Evolutionary conservation across 2,888 invertebrate genomes (phyloP).

Genomic region (Eumacrocentrus americanus): DNA sequence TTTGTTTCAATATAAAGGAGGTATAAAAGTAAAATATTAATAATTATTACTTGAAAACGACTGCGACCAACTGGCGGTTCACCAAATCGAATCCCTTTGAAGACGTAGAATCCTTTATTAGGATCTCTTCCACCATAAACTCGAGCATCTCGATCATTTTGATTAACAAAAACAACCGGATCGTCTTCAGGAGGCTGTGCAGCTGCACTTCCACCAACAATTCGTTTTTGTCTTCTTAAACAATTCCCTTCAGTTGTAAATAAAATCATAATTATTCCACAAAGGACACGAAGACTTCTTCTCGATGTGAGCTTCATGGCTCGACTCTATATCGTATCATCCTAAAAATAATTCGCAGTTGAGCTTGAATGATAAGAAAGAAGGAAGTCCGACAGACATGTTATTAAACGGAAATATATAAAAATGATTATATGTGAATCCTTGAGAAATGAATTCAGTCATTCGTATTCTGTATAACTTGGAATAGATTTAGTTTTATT

Average conservation of each 20-base stretch:
- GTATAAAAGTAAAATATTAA: background rate
- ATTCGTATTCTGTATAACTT: no score
- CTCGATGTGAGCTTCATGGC: no score
- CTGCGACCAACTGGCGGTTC: slow-evolving; percentile 66
- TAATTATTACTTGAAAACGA: slow-evolving; percentile 64
- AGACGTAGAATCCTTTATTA: slow-evolving; percentile 70
- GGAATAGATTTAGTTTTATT: slow-evolving; percentile 34
- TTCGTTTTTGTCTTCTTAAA: slow-evolving; percentile 50
- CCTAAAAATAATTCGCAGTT: no score
- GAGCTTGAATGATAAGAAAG: no score
- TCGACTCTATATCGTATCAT: no score
- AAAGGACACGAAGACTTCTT: no score
- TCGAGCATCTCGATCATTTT: slow-evolving; percentile 68
- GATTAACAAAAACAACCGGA: slow-evolving; percentile 72
- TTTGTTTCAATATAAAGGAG: background rate
- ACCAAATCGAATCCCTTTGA: slow-evolving; percentile 76
- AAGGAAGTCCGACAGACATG: background rate
- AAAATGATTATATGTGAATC: no score
- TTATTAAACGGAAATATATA: background rate
- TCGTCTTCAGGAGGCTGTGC: slow-evolving; percentile 74
- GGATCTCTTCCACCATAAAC: slow-evolving; percentile 70
- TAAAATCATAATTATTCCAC: slow-evolving; percentile 24
- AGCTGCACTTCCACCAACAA: slow-evolving; percentile 74
- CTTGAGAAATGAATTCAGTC: no score
- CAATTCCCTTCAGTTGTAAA: slow-evolving; percentile 12